Evolutionary conservation across 2,888 invertebrate genomes (phyloP).

Genomic region (Pseudococcus viburni): DNA sequence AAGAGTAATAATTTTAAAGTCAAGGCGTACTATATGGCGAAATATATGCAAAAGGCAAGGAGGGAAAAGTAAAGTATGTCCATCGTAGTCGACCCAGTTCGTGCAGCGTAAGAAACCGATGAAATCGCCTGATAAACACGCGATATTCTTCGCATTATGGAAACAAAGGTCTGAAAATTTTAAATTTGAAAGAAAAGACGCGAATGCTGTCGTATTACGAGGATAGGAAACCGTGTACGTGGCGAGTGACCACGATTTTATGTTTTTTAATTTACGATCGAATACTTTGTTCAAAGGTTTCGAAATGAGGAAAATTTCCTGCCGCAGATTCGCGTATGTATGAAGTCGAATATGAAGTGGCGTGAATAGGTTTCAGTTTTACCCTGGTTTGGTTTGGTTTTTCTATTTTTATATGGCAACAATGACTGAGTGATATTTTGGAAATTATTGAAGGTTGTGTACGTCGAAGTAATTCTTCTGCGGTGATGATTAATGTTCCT

Average conservation of each 20-base stretch:
- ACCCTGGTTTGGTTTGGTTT: not conserved
- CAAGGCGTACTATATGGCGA: conserved; percentile 63
- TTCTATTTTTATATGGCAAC: not conserved
- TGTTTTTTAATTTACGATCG: conserved; percentile 50
- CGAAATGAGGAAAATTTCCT: not conserved
- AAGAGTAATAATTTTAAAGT: conserved; percentile 61
- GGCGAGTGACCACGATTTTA: conserved; percentile 35
- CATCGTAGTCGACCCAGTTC: conserved; percentile 66
- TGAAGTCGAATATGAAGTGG: not conserved
- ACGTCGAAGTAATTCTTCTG: not conserved
- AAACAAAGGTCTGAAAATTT: conserved; percentile 63
- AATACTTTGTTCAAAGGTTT: conserved; percentile 20
- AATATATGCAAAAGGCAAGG: conserved; percentile 57
- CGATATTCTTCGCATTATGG: conserved; percentile 64
- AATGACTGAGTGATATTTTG: not conserved
- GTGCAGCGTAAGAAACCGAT: conserved; percentile 65
- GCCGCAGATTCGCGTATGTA: not conserved
- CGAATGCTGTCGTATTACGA: conserved; percentile 53
- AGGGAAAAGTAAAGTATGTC: conserved; percentile 62
- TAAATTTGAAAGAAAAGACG: conserved; percentile 57
- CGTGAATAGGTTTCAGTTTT: not conserved
- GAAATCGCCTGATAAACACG: conserved; percentile 66
- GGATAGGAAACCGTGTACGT: conserved; percentile 57
- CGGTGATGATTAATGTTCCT: too few relatives aligned
- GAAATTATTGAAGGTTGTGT: not conserved